Evolutionary conservation across 2,113 vertebrate genomes (phyloP), one percentile per base, ranked within the genome.

Genomic region (Ptilonorhynchus violaceus): DNA sequence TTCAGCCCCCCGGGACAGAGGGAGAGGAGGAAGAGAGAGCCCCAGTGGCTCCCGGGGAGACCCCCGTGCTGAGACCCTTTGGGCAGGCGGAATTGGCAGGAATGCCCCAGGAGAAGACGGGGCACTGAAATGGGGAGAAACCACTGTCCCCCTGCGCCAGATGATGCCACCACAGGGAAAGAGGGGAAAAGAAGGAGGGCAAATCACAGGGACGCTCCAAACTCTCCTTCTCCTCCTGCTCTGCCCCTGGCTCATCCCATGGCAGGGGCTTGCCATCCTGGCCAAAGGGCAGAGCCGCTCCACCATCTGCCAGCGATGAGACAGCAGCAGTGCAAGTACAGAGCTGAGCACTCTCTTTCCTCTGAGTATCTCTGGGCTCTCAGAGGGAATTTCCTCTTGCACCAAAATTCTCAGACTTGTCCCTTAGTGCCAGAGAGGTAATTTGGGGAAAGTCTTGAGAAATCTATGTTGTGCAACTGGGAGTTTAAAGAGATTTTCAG

Each of bases 401-500:
- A 0, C 3, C 28, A 20, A 94, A 94, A 90, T 92, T 90, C 91
- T 92, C 77, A 72, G 77, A 44, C 53, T 37, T 27, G n/a, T 88
- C 64, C 79, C 35, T 49, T 37, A 78, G 44, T 67, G 68, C 76
- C 30, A 11, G 42, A 72, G 68, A 88, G 58, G 80, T 94, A 86
- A 56, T 68, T 75, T 94, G 83, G 66, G 88, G 83, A 92, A 91
- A 93, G 88, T 94, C 95, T 95, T 95, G 88, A 94, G 95, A 96
- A 95, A 96, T 28, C 20, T 3, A 8, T 8, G 2, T 96, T 97
- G 79, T 88, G 90, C 85, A 96, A 95, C 49, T 10, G 22, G 64
- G 63, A 86, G 41, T 92, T 96, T 88, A 68, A 74, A 89, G 76
- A 6, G 30, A 56, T 94, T 94, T 93, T 96, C 72, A 92, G 17